A percentile compares a stretch with the other conserved stretches of the same genome.
Conservation (phyloP, 2,797 vertebrate species). For the Crax fasciolata region DNA sequence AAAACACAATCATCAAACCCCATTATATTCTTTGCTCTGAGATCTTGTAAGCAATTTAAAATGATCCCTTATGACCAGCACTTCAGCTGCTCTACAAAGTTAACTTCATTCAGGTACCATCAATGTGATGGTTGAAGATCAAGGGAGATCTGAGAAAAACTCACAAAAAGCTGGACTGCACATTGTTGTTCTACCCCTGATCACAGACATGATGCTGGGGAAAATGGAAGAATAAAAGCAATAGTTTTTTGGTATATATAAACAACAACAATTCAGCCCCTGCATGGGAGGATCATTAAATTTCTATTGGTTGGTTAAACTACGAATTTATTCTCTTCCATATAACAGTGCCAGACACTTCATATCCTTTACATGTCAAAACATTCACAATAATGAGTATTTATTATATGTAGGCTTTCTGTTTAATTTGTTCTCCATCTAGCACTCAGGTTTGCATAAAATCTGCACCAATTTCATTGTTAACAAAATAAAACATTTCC, state of each 20-base stretch:
- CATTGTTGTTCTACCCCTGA: neutral
- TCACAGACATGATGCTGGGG: neutral
- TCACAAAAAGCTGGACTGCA: neutral
- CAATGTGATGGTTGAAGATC: neutral
- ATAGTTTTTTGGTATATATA: fast-evolving
- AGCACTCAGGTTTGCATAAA: neutral
- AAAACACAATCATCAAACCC: constrained; percentile 47
- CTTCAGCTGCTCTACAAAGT: neutral
- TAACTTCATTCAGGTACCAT: neutral
- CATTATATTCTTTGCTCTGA: constrained; percentile 10
- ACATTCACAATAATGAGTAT: neutral
- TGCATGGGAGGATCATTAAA: neutral
- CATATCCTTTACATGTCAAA: neutral
- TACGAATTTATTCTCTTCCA: neutral
- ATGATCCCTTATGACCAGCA: neutral
- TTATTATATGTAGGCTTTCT: neutral
- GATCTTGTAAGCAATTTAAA: constrained; percentile 11
- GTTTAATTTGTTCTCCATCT: neutral
- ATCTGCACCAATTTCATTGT: neutral
- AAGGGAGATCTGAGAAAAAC: neutral
- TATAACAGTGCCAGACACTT: neutral
- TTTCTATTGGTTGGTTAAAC: neutral
- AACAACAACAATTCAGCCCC: neutral
- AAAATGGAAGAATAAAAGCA: neutral
- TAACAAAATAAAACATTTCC: neutral